A percentile compares a stretch with the other conserved stretches of the same genome.
phyloP scores from a whole-genome alignment of 2,797 vertebrate genomes.

The Artibeus jamaicensis region DNA sequence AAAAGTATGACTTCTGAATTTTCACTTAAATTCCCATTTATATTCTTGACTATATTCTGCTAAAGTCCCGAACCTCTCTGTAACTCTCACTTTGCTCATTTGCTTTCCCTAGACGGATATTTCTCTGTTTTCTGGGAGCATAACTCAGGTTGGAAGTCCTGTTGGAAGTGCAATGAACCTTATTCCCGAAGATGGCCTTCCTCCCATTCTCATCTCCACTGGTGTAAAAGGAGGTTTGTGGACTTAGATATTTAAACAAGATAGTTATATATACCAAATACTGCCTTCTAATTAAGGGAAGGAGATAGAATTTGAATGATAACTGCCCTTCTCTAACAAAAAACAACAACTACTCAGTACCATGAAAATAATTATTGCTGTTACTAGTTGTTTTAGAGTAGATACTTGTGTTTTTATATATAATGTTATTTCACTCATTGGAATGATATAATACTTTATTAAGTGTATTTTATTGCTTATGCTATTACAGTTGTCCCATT shows the following conservation, averaged over 20 bases:
- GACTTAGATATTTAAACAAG: slow-evolving; percentile 46
- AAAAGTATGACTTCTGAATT: slow-evolving; percentile 21
- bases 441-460: background rate
- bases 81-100: slow-evolving; percentile 63
- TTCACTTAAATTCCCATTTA: slow-evolving; percentile 39
- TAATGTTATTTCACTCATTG: slow-evolving; percentile 16
- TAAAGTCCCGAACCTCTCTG: slow-evolving; percentile 24
- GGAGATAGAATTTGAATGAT: background rate
- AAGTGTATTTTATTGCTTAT: no score
- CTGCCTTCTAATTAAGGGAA: slow-evolving; percentile 10
- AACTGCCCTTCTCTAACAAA: background rate
- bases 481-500: no score
- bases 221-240: slow-evolving; percentile 99
- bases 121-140: slow-evolving; percentile 84
- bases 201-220: slow-evolving; percentile 99
- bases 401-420: background rate
- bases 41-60: slow-evolving; percentile 6
- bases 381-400: background rate
- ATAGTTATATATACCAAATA: background rate
- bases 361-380: background rate
- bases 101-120: slow-evolving; percentile 81
- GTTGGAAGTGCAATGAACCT: slow-evolving; percentile 97
- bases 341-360: background rate
- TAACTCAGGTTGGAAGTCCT: slow-evolving; percentile 92
- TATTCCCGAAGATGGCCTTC: slow-evolving; percentile 98